These are phyloP conservation scores for Dicranocentrus wangi DNA, from an alignment of 2,888 invertebrate genomes.

Conservation along the genomic window DNA sequence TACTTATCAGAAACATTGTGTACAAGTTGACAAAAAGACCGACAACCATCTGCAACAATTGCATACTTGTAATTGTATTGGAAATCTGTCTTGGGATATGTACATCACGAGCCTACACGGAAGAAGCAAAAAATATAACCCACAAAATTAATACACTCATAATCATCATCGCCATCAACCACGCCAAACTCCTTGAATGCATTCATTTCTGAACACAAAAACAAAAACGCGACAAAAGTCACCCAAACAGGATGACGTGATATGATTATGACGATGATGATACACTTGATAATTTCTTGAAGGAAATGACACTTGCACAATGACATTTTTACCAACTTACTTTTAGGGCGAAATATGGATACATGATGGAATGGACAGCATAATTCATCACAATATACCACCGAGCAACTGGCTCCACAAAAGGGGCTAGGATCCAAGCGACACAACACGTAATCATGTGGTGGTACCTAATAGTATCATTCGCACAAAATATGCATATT, in stretches of 20 bases:
- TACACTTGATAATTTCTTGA: no score
- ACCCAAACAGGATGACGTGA: no score
- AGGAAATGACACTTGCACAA: no score
- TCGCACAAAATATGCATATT: no score
- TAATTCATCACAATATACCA: conserved; percentile 69
- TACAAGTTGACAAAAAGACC: conserved; percentile 92
- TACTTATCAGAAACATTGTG: conserved; percentile 76
- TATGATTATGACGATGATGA: no score
- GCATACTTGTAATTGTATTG: conserved; percentile 92
- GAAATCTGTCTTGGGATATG: conserved; percentile 74
- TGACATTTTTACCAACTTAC: no score
- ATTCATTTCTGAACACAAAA: no score
- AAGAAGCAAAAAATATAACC: neutral
- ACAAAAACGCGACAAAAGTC: no score
- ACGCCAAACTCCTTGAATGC: no score
- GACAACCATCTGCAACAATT: conserved; percentile 93
- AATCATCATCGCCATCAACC: no score
- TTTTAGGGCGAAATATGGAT: conserved; percentile 66
- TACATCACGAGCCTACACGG: conserved; percentile 55
- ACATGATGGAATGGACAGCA: conserved; percentile 66
- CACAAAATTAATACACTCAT: no score
- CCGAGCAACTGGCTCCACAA: conserved; percentile 63
- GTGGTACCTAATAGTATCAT: conserved; percentile 51
- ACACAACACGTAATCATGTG: conserved; percentile 62
- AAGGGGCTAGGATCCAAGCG: conserved; percentile 58